These are phyloP conservation scores for Holothuria leucospilota DNA, from an alignment of 53 echinoderm and acorn worm genomes.

Conservation along the genomic window DNA sequence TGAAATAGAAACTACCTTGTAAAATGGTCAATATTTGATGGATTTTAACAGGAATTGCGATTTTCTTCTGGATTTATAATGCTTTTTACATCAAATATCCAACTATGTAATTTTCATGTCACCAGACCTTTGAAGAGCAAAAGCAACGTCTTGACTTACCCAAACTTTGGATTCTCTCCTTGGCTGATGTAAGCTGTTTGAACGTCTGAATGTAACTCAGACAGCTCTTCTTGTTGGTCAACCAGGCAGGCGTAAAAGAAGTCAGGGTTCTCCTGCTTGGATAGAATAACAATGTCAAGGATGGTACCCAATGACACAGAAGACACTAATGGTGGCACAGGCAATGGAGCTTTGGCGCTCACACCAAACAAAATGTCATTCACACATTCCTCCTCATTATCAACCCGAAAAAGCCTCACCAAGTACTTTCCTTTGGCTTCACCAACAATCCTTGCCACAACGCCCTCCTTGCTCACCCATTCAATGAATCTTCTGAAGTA, in stretches of 20 bases:
- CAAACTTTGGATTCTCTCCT: no score
- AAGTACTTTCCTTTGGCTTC: neutral
- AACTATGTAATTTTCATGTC: no score
- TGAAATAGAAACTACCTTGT: no score
- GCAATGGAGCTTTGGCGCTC: neutral
- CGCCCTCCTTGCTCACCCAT: neutral
- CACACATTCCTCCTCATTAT: neutral
- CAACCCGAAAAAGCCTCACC: neutral
- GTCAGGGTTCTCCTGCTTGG: conserved; percentile 16
- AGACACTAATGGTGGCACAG: neutral
- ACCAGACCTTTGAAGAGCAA: no score
- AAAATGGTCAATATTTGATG: no score
- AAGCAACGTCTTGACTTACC: no score
- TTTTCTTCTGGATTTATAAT: no score
- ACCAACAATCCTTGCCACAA: neutral
- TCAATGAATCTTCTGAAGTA: neutral
- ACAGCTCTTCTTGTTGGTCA: neutral
- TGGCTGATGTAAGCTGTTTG: no score
- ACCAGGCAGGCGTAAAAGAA: neutral
- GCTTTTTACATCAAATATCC: no score
- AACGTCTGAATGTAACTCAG: no score
- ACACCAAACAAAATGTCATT: conserved; percentile 8
- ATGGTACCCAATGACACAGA: neutral
- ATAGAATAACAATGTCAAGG: neutral
- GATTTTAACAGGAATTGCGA: no score